Percentiles rank a stretch among this genome's conserved stretches.
Conservation (phyloP, 2,888 invertebrate species). For the Diplazon laetatorius region DNA sequence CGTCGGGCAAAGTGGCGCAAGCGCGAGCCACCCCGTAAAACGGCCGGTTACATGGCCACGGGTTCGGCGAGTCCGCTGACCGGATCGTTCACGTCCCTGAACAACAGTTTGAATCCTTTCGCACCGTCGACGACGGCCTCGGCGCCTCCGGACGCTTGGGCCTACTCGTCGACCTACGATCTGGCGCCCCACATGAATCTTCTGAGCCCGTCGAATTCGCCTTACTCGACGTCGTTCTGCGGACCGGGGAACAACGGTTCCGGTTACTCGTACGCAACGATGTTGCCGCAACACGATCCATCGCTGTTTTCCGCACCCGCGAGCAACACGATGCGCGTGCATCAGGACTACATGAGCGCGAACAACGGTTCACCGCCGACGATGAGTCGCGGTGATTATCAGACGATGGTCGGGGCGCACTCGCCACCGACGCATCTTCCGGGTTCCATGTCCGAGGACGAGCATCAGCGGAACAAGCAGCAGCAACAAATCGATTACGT, state of each 20-base stretch:
- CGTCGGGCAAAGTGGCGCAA: conserved; percentile 97
- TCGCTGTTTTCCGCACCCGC: conserved; percentile 86
- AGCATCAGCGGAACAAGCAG: conserved; percentile 75
- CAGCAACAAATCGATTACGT: conserved; percentile 76
- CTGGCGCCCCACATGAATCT: conserved; percentile 89
- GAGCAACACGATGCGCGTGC: conserved; percentile 84
- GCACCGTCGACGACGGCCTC: conserved; percentile 83
- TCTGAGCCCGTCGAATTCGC: conserved; percentile 87
- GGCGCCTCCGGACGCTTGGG: conserved; percentile 91
- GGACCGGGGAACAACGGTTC: conserved; percentile 79
- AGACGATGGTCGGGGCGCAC: conserved; percentile 79
- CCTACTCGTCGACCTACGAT: conserved; percentile 91
- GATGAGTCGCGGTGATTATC: conserved; percentile 81
- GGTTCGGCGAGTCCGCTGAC: conserved; percentile 79
- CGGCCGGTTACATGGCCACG: conserved; percentile 84
- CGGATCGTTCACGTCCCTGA: conserved; percentile 84
- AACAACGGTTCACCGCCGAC: conserved; percentile 87
- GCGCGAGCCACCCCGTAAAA: conserved; percentile 95
- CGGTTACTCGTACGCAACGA: conserved; percentile 82
- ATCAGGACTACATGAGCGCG: conserved; percentile 86
- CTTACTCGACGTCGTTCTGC: conserved; percentile 85
- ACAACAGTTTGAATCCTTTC: conserved; percentile 86
- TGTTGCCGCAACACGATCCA: conserved; percentile 89
- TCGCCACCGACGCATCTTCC: conserved; percentile 77
- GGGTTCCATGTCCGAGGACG: conserved; percentile 78